Evolutionary conservation across 1,140 invertebrate genomes (phyloP).

Genomic region (Aricia agestis): DNA sequence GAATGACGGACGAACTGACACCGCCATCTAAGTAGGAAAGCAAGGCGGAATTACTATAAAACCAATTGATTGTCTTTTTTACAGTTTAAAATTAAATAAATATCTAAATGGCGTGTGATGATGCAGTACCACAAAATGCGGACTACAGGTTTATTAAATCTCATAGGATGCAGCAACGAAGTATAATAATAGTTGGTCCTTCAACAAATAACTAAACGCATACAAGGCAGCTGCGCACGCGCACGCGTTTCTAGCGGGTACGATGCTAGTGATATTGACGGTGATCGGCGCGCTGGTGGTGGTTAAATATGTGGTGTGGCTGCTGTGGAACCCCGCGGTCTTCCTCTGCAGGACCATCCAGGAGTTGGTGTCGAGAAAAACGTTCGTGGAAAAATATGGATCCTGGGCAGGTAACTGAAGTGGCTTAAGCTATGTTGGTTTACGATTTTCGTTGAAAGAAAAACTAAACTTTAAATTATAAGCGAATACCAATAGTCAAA

Average conservation of each 20-base stretch:
- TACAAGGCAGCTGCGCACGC: not conserved
- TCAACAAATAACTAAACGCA: not conserved
- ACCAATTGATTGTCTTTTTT: too few relatives aligned
- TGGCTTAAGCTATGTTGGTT: too few relatives aligned
- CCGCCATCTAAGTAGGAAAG: too few relatives aligned
- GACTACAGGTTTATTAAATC: too few relatives aligned
- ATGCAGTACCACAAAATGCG: too few relatives aligned
- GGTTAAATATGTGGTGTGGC: not conserved
- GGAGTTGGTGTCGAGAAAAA: not conserved
- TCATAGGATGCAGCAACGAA: not conserved
- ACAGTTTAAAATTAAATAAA: too few relatives aligned
- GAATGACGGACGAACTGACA: not conserved
- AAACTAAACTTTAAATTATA: too few relatives aligned
- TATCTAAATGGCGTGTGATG: too few relatives aligned
- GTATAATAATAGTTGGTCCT: not conserved
- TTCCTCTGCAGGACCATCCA: not conserved
- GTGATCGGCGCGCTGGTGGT: not conserved
- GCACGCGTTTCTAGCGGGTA: not conserved
- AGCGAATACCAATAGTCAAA: too few relatives aligned
- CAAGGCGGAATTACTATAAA: too few relatives aligned
- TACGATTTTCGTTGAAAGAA: too few relatives aligned
- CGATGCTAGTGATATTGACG: not conserved
- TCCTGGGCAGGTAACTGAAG: constrained; percentile 6
- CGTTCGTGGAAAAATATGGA: not conserved
- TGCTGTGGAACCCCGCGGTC: not conserved